Base-by-base conservation (phyloP, 1,140 invertebrate species). In the Melanaphis sacchari region DNA sequence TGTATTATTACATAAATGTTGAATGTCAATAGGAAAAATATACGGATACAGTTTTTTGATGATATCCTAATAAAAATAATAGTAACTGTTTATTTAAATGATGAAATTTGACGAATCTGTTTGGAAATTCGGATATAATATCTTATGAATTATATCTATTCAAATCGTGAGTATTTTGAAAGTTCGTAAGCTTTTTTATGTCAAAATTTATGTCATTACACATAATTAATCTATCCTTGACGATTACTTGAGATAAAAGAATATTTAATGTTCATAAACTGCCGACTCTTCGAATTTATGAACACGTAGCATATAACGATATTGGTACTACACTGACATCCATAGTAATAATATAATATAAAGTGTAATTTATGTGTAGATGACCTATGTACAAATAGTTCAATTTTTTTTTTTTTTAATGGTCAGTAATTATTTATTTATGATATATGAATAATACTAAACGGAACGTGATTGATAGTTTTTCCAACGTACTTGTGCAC, bases 191-290 rank as follows among this genome's bases (percentile, higher is more conserved):
- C n/a, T 76, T 76, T 76, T 76, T 76, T 66, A 9, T 66, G n/a
- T 76, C 59, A n/a, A 76, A 76, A 76, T n/a, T 18, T 15, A 4
- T 15, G 59, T n/a, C 59, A n/a, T 76, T n/a, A 31, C 59, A 15
- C 59, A n/a, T 76, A n/a, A 76, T 76, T 76, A 18, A 76, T 76
- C 59, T 76, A n/a, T n/a, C 59, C 59, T 76, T 76, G 59, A n/a
- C 59, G n/a, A 76, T 76, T 76, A 76, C 31, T 76, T 18, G 59
- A 76, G 15, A 76, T n/a, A 76, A 76, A 36, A 76, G 59, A 76
- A 76, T 76, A 76, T 76, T 59, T 76, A 76, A 76, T n/a, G 18
- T 76, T 15, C n/a, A 76, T 76, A n/a, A n/a, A n/a, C 31, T 76
- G n/a, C 59, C 15, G 15, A 76, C 59, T n/a, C 59, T 76, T 76